Conservation (phyloP, 2,888 invertebrate genomes). For the Hemistola chrysoprasaria region DNA sequence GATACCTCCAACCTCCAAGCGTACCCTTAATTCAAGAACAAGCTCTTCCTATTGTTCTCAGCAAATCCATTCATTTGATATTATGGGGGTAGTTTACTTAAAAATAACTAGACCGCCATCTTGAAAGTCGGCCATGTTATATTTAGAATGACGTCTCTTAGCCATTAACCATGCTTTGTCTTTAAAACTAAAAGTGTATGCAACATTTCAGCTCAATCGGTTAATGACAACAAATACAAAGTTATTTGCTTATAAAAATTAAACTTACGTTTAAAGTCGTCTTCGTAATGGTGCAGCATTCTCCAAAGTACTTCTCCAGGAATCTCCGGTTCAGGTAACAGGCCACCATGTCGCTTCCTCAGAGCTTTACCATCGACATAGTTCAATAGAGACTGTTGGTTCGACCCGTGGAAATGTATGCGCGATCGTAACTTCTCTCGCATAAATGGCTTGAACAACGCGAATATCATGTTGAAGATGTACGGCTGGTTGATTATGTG, state of each 20-base stretch:
- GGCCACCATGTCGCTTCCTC: constrained; percentile 86
- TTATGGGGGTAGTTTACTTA: too few species aligned
- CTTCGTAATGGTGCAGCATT: constrained; percentile 85
- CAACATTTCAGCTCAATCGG: too few species aligned
- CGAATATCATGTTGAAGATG: constrained; percentile 92
- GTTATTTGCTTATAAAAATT: background rate
- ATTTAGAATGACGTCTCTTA: too few species aligned
- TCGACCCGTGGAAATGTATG: constrained; percentile 88
- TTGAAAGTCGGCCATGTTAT: too few species aligned
- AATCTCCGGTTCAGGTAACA: constrained; percentile 83
- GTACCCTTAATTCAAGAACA: too few species aligned
- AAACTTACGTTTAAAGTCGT: constrained; percentile 85
- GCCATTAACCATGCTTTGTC: too few species aligned
- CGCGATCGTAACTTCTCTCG: constrained; percentile 91
- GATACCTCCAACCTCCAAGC: too few species aligned
- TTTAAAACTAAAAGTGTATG: too few species aligned
- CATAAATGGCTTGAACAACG: constrained; percentile 94
- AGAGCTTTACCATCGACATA: constrained; percentile 83
- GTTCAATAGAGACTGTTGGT: constrained; percentile 82
- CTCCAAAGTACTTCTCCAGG: constrained; percentile 85
- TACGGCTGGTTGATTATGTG: constrained; percentile 94
- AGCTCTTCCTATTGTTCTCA: too few species aligned
- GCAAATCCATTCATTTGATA: too few species aligned
- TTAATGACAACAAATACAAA: too few species aligned
- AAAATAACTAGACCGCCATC: too few species aligned